Evolutionary conservation across 2,888 invertebrate species (phyloP).

Genomic region (Ochropleura plecta): DNA sequence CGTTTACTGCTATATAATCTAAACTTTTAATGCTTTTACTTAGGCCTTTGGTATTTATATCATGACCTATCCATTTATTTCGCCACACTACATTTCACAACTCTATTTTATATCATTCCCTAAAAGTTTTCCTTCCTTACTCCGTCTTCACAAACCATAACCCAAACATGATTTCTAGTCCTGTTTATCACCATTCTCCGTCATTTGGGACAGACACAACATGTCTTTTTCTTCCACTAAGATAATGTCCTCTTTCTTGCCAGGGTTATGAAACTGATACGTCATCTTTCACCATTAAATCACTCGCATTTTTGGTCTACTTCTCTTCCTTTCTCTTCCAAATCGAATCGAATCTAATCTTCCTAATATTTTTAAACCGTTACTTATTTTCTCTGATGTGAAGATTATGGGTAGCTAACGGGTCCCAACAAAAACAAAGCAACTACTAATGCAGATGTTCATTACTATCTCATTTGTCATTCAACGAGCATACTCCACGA

Average conservation of each 20-base stretch:
- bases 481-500: slow-evolving; percentile 50
- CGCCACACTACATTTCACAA: no score
- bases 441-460: slow-evolving; percentile 51
- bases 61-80: not conserved
- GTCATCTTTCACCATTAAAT: not conserved
- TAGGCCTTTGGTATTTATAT: not conserved
- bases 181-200: not conserved
- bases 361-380: not conserved
- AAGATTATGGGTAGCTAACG: slow-evolving; percentile 26
- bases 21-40: not conserved
- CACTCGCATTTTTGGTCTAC: not conserved
- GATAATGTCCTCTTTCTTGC: not conserved
- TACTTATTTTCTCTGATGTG: not conserved
- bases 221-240: not conserved
- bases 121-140: not conserved
- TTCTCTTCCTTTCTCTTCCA: not conserved
- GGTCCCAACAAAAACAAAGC: slow-evolving; percentile 22
- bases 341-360: no score
- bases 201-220: not conserved
- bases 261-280: not conserved
- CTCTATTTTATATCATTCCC: not conserved
- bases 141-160: not conserved
- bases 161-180: not conserved
- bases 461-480: slow-evolving; percentile 52
- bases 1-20: not conserved